Evolutionary conservation across 2,888 invertebrate genomes (phyloP), one percentile per base, ranked within the genome.

Genomic region (Drosophila prolongata): DNA sequence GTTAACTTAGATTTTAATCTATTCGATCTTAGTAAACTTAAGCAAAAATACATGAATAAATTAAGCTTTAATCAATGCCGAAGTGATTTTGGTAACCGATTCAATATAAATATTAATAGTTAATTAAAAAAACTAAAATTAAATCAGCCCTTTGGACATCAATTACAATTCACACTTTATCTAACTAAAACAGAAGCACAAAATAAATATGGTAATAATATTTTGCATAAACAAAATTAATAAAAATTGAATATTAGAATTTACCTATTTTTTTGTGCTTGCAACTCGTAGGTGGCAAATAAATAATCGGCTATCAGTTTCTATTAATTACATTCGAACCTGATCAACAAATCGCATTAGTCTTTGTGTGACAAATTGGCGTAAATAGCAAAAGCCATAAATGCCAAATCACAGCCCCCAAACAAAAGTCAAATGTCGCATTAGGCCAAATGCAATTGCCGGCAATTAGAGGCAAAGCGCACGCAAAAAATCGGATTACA

Each of bases 401-500:
- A 65, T 68, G 38, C 30, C 42, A 44, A 52, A 56, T 57, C 47
- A 73, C 30, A 53, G 37, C 30, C 24, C 16, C 40, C 65, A 47
- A 46, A 55, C 65, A 68, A 68, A 66, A 66, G 46, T 56, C 40
- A 68, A 55, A 72, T 54, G 46, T 67, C 66, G 67, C 55, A 67
- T 75, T 76, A 77, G 72, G 62, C 65, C 59, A 72, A 76, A 75
- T 83, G 71, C 76, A 83, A 88, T 82, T 86, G 84, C 65, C 80
- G 50, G 71, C 89, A 82, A 82, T 82, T 82, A 82, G 78, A 76
- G 64, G 56, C 71, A 79, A 77, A 78, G 49, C 65, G 35, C 34
- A 44, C 13, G 37, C 47, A 46, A 76, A 75, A 79, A 65, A 69
- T 69, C 69, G 80, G 73, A 86, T 88, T 86, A 88, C 84, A 76